Conservation (phyloP, 2,113 vertebrate species). For the Megaleporinus macrocephalus region DNA sequence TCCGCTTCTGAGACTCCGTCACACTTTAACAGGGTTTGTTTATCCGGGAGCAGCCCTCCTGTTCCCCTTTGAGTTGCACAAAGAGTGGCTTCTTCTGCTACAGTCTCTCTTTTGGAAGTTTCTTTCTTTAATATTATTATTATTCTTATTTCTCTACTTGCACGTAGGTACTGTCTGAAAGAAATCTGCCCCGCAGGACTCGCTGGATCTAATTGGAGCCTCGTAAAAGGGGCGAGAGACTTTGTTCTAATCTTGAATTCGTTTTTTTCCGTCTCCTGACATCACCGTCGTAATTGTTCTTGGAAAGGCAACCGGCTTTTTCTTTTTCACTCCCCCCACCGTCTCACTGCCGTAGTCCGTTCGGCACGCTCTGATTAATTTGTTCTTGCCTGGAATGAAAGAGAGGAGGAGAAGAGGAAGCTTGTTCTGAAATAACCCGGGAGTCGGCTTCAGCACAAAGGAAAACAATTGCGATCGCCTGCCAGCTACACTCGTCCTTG, state of each 20-base stretch:
- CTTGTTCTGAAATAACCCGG: neutral
- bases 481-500: slow-evolving; percentile 5
- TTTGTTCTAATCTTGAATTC: neutral
- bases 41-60: slow-evolving; percentile 12
- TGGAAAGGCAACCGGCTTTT: neutral
- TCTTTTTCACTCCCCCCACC: too few relatives aligned
- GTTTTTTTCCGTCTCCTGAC: neutral
- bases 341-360: neutral
- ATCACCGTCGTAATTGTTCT: neutral
- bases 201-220: slow-evolving; percentile 1
- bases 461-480: slow-evolving; percentile 5
- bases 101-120: neutral
- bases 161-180: slow-evolving; percentile 1
- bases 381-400: neutral
- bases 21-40: neutral
- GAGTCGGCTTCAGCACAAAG: slow-evolving; percentile 1
- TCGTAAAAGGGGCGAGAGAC: neutral
- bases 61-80: neutral
- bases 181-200: neutral
- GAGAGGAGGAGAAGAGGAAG: neutral
- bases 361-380: slow-evolving; percentile 39
- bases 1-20: neutral
- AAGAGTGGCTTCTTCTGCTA: neutral
- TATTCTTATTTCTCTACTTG: neutral
- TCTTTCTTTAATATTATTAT: too few relatives aligned